Evolutionary conservation across 2,113 vertebrate species (phyloP).

Genomic region (Eudyptes chrysolophus): DNA sequence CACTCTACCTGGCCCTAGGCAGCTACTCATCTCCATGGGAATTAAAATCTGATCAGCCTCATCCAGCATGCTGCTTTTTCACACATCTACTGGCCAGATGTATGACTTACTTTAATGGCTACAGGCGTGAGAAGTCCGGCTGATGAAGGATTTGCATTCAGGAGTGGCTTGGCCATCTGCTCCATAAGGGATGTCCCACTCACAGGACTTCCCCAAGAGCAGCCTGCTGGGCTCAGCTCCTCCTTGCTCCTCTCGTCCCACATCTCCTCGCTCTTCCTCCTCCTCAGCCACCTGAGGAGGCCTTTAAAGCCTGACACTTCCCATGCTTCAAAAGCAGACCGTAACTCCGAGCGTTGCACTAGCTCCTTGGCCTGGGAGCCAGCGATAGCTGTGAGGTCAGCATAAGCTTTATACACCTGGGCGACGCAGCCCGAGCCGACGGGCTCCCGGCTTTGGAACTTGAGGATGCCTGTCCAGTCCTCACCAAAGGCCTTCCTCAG

Average conservation of each 20-base stretch:
- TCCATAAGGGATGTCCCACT: background rate
- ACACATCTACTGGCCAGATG: background rate
- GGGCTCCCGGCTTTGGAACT: slow-evolving; percentile 84
- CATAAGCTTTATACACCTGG: slow-evolving; percentile 91
- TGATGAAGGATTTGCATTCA: background rate
- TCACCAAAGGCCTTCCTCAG: slow-evolving; percentile 86
- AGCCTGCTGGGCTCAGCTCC: slow-evolving; percentile 23
- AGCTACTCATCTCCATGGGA: background rate
- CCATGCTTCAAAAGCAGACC: slow-evolving; percentile 79
- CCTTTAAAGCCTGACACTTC: slow-evolving; percentile 72
- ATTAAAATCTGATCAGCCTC: background rate
- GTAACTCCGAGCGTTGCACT: slow-evolving; percentile 35
- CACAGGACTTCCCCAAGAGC: background rate
- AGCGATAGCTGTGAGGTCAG: slow-evolving; percentile 71
- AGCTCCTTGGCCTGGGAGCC: slow-evolving; percentile 64
- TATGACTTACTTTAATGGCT: slow-evolving; percentile 88
- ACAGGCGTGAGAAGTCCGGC: slow-evolving; percentile 79
- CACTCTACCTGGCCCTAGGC: background rate
- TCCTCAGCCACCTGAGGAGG: slow-evolving; percentile 46
- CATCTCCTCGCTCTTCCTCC: slow-evolving; percentile 38
- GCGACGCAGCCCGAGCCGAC: slow-evolving; percentile 93
- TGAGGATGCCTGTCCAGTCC: slow-evolving; percentile 78
- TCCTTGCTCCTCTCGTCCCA: background rate
- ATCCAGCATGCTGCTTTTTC: rapidly evolving
- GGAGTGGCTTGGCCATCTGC: background rate